Conservation (phyloP, 2,888 invertebrate species). For the Macaria liturata region DNA sequence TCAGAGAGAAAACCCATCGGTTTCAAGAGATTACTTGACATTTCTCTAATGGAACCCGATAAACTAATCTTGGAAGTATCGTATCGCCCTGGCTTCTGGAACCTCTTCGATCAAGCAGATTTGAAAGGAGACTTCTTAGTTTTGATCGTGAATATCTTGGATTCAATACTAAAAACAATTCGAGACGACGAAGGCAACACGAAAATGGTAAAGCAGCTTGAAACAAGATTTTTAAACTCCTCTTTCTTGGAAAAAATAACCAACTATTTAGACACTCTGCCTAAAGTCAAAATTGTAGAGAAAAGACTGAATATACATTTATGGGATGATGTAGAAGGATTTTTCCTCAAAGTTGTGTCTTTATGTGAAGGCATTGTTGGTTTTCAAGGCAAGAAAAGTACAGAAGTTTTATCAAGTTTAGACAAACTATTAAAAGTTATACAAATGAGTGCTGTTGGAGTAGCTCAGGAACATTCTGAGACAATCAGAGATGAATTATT, state of each 20-base stretch:
- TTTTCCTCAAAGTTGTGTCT: conserved; percentile 55
- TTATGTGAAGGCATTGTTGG: conserved; percentile 62
- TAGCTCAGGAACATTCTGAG: conserved; percentile 62
- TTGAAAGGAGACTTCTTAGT: conserved; percentile 75
- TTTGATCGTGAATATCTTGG: conserved; percentile 70
- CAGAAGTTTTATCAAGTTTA: conserved; percentile 48
- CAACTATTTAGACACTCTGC: conserved; percentile 57
- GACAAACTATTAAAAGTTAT: conserved; percentile 55
- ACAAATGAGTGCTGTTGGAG: conserved; percentile 60
- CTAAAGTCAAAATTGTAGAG: conserved; percentile 60
- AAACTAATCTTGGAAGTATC: conserved; percentile 68
- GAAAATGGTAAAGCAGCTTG: conserved; percentile 57
- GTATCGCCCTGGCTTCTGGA: conserved; percentile 72
- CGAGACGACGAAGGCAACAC: conserved; percentile 55
- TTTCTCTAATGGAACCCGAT: conserved; percentile 64
- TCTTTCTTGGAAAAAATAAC: conserved; percentile 59
- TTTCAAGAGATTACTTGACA: conserved; percentile 68
- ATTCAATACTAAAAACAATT: conserved; percentile 62
- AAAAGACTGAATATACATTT: conserved; percentile 68
- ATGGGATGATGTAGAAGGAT: conserved; percentile 71
- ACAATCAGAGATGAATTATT: conserved; percentile 75
- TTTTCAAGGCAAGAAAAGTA: conserved; percentile 46
- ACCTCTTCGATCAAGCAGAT: conserved; percentile 61
- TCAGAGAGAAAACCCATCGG: conserved; percentile 72
- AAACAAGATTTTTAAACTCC: conserved; percentile 58